Conservation (phyloP, 2,113 vertebrate species). For the Hemibagrus wyckioides region DNA sequence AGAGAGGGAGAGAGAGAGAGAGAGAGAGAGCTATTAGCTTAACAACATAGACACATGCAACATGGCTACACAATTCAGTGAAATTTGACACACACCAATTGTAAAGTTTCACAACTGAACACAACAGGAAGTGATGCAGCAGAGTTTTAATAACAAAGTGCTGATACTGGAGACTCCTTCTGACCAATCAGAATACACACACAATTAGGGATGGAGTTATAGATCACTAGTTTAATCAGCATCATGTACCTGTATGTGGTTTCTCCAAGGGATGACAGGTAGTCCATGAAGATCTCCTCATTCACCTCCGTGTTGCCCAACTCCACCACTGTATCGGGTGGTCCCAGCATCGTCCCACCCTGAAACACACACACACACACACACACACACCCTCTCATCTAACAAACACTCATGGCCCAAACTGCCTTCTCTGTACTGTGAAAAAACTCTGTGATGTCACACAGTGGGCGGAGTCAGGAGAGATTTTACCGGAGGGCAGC, state of each 20-base stretch:
- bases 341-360: slow-evolving; percentile 89
- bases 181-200: background rate
- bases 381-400: background rate
- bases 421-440: background rate
- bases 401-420: background rate
- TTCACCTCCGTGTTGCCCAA: slow-evolving; percentile 87
- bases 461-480: background rate
- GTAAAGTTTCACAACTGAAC: background rate
- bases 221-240: too few species aligned
- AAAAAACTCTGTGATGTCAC: background rate
- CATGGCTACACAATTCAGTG: background rate
- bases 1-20: background rate
- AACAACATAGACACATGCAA: too few species aligned
- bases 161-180: background rate
- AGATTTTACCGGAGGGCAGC: slow-evolving; percentile 83
- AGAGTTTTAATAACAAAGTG: too few species aligned
- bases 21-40: background rate
- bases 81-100: background rate
- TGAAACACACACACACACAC: slow-evolving; percentile 59
- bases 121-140: background rate
- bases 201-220: background rate
- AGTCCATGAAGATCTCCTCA: slow-evolving; percentile 88
- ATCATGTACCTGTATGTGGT: slow-evolving; percentile 82
- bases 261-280: slow-evolving; percentile 84
- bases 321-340: slow-evolving; percentile 90